Percentiles rank a stretch among this genome's conserved stretches.
These are phyloP conservation scores for Egretta garzetta DNA, from an alignment of 2,113 vertebrate species.

Conservation along the genomic window DNA sequence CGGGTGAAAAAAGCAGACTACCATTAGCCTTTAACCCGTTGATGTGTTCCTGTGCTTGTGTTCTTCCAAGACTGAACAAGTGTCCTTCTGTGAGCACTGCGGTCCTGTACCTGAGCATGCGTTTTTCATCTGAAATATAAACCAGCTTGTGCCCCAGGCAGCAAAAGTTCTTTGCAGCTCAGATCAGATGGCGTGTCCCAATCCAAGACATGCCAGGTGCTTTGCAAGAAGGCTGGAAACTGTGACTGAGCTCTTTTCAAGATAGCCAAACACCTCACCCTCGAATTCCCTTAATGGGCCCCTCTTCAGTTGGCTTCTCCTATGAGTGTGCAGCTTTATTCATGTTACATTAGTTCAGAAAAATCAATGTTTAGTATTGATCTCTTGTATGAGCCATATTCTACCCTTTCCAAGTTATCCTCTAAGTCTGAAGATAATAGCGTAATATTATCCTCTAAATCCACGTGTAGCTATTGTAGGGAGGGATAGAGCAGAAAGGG, in stretches of 20 bases:
- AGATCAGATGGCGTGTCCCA: not conserved
- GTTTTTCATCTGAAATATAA: not conserved
- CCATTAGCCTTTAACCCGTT: not conserved
- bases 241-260: not conserved
- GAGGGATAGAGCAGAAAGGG: not conserved
- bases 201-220: not conserved
- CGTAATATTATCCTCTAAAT: not conserved
- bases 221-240: not conserved
- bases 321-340: not conserved
- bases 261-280: not conserved
- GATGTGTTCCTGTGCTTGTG: not conserved
- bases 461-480: not conserved
- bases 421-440: not conserved
- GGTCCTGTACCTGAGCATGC: not conserved
- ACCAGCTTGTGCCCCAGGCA: not conserved
- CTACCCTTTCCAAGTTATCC: not conserved
- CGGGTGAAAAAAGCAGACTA: not conserved
- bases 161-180: not conserved
- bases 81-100: not conserved
- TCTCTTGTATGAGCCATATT: fast-evolving
- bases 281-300: not conserved
- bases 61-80: not conserved
- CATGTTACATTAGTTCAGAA: not conserved
- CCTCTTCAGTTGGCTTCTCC: not conserved
- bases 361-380: not conserved